These are phyloP conservation scores for Colostygia pectinataria DNA, from an alignment of 2,888 invertebrate species.

Conservation along the genomic window DNA sequence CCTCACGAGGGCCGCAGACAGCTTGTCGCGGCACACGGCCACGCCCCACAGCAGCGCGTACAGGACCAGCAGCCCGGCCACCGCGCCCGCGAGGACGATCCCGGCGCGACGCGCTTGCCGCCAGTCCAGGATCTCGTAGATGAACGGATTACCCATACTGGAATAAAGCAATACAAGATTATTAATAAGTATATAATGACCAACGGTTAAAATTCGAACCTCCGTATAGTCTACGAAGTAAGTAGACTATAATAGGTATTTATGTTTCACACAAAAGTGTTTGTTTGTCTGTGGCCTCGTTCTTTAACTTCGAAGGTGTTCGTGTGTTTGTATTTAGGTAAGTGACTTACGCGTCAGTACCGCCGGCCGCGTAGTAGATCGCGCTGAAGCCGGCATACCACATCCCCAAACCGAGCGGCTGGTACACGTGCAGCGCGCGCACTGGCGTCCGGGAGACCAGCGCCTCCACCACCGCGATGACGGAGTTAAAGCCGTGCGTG, in stretches of 20 bases:
- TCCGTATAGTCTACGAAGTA: no score
- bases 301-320: no score
- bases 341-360: conserved; percentile 85
- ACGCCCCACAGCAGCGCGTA: conserved; percentile 56
- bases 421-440: conserved; percentile 81
- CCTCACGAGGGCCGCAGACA: conserved; percentile 50
- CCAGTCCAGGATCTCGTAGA: conserved; percentile 92
- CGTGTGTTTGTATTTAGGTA: no score
- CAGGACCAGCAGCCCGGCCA: conserved; percentile 51
- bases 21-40: conserved; percentile 54
- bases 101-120: conserved; percentile 83
- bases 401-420: conserved; percentile 85
- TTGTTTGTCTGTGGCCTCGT: no score
- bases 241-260: no score
- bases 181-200: no score
- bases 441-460: conserved; percentile 85
- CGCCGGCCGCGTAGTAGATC: conserved; percentile 88
- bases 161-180: conserved; percentile 11
- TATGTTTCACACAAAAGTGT: no score
- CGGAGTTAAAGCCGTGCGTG: conserved; percentile 85
- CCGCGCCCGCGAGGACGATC: conserved; percentile 58
- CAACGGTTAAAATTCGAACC: no score
- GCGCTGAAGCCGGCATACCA: conserved; percentile 87
- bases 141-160: conserved; percentile 84
- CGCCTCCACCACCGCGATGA: conserved; percentile 87